Evolutionary conservation across 2,113 vertebrate species (phyloP).

Genomic region (Rhegmatorhina hoffmannsi): DNA sequence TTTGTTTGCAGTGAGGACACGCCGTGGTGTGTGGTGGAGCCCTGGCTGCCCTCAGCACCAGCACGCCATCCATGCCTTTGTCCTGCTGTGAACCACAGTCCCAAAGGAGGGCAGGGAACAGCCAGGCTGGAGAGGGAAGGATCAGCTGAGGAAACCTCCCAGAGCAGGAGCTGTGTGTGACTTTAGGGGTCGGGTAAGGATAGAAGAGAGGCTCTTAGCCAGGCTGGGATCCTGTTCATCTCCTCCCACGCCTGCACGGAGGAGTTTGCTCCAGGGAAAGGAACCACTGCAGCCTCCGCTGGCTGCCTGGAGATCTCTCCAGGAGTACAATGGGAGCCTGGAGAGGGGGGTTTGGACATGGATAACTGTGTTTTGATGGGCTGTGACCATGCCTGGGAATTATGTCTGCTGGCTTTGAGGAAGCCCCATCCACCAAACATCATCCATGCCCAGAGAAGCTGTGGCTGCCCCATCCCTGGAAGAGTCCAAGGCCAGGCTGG

Average conservation of each 20-base stretch:
- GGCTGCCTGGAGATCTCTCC: not conserved
- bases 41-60: accelerated
- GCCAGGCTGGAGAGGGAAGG: not conserved
- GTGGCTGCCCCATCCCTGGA: not conserved
- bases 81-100: not conserved
- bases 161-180: not conserved
- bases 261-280: not conserved
- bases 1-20: not conserved
- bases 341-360: not conserved
- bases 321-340: not conserved
- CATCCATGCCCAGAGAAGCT: not conserved
- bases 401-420: not conserved
- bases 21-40: accelerated
- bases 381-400: not conserved
- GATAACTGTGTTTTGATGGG: accelerated
- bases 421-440: not conserved
- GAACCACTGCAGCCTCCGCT: not conserved
- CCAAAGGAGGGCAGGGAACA: accelerated
- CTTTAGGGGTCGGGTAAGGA: not conserved
- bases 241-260: not conserved
- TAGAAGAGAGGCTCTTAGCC: not conserved
- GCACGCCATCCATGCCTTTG: accelerated
- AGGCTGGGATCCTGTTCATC: not conserved
- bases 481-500: not conserved
- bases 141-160: not conserved